phyloP scores from a whole-genome alignment of 2,113 vertebrate species.

The Porphyrio hochstetteri region DNA sequence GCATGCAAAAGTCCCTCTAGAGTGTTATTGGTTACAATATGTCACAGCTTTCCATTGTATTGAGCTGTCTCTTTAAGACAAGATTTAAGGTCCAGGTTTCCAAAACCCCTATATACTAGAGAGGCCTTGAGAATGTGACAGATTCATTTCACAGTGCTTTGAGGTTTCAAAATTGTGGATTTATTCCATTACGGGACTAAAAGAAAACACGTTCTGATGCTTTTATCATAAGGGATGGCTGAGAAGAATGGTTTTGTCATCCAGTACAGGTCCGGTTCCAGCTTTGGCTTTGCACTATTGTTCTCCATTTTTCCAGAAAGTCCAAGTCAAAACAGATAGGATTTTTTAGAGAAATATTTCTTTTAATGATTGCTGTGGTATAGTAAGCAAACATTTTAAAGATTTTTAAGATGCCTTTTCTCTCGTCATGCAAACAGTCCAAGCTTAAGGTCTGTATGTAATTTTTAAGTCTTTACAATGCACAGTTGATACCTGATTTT shows the following conservation, averaged over 20 bases:
- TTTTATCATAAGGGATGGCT: neutral
- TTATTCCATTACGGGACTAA: neutral
- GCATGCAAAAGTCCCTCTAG: neutral
- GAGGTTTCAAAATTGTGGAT: neutral
- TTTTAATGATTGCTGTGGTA: neutral
- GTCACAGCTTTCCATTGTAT: neutral
- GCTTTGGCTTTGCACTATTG: neutral
- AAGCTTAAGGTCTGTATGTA: neutral
- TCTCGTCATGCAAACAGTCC: neutral
- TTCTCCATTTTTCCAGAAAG: neutral
- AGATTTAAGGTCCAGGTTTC: neutral
- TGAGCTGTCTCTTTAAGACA: neutral
- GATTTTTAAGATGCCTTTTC: neutral
- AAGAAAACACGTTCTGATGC: neutral
- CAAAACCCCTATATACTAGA: neutral
- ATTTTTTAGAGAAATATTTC: neutral
- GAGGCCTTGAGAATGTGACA: conserved; percentile 1
- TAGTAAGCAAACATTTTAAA: neutral
- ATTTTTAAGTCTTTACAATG: neutral
- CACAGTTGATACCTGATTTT: neutral
- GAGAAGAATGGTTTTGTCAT: neutral
- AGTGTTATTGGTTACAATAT: neutral
- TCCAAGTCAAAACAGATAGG: neutral
- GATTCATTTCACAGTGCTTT: neutral
- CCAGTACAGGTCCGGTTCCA: neutral